phyloP scores from a whole-genome alignment of 2,113 vertebrate species.

The Steatornis caripensis region DNA sequence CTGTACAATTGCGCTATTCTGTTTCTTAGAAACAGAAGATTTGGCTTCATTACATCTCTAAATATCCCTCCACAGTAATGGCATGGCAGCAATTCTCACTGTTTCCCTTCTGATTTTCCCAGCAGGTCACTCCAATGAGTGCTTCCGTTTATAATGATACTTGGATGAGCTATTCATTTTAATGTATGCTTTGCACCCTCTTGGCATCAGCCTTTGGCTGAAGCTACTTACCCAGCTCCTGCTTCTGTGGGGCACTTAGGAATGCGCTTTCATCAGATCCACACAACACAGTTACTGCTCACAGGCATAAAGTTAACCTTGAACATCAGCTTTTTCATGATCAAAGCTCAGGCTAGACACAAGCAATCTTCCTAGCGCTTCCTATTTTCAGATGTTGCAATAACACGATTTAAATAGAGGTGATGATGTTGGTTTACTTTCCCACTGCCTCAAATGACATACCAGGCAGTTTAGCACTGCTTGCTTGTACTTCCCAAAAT shows the following conservation, averaged over 20 bases:
- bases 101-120: constrained; percentile 13
- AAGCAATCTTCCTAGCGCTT: background rate
- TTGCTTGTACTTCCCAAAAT: constrained; percentile 30
- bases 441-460: constrained; percentile 22
- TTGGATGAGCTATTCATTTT: background rate
- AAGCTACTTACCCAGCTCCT: background rate
- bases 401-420: constrained; percentile 12
- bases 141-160: background rate
- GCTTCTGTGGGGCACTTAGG: background rate
- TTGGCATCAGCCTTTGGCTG: background rate
- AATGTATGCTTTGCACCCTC: background rate
- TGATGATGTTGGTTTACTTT: constrained; percentile 41
- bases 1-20: background rate
- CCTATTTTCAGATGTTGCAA: constrained; percentile 23
- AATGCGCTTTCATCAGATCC: background rate
- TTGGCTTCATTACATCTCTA: background rate
- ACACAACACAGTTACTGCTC: background rate
- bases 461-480: background rate
- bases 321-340: background rate
- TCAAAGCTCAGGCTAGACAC: background rate
- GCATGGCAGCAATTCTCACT: background rate
- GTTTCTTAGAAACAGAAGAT: constrained; percentile 23
- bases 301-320: background rate
- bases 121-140: constrained; percentile 8
- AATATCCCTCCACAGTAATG: constrained; percentile 11